Conservation (phyloP, 2,797 vertebrate genomes). For the Darevskia nairensis region DNA sequence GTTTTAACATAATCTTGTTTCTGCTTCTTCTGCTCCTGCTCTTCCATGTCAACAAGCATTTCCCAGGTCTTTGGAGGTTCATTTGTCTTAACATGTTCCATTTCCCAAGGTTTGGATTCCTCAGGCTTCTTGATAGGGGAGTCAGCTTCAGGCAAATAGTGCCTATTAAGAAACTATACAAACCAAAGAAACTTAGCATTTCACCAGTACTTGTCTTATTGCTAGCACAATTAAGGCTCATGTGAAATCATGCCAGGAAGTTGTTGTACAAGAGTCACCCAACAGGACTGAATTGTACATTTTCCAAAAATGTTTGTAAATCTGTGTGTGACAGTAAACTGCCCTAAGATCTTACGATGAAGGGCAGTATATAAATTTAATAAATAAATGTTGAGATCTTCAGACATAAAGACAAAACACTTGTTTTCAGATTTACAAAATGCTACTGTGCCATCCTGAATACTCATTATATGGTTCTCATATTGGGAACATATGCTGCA, state of each 20-base stretch:
- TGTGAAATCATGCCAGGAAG: constrained; percentile 7
- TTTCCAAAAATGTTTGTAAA: neutral
- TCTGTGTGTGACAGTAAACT: no score
- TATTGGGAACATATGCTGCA: neutral
- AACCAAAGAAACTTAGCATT: constrained; percentile 72
- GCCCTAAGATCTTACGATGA: no score
- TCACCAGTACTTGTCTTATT: constrained; percentile 61
- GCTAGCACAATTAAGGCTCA: constrained; percentile 61
- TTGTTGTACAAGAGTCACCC: neutral
- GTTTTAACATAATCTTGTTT: constrained; percentile 68
- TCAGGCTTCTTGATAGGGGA: constrained; percentile 71
- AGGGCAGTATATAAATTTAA: no score
- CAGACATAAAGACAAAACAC: neutral
- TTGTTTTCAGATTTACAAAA: neutral
- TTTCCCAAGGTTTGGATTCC: constrained; percentile 79
- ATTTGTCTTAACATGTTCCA: constrained; percentile 78
- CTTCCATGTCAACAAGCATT: constrained; percentile 72
- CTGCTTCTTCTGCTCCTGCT: constrained; percentile 69
- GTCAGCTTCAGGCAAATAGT: constrained; percentile 80
- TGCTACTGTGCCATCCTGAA: neutral
- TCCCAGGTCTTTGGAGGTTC: constrained; percentile 90
- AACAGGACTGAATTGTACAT: neutral
- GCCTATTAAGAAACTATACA: constrained; percentile 89
- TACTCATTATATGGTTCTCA: neutral
- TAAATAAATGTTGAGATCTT: no score